Percentiles rank a stretch among this genome's conserved stretches.
Conservation (phyloP, 2,888 invertebrate species). For the Salpingus planirostris region DNA sequence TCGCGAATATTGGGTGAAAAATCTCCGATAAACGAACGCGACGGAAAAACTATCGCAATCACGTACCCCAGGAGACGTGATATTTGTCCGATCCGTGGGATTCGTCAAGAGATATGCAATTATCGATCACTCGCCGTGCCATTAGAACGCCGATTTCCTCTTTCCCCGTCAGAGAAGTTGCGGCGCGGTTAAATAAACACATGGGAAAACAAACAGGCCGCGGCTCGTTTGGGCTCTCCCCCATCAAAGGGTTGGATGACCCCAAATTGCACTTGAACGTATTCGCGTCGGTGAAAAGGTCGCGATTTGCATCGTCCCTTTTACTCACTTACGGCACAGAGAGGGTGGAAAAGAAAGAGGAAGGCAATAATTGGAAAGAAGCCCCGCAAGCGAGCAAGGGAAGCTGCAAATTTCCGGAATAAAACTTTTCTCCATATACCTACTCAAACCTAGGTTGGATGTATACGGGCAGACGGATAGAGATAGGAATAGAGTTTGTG, state of each 20-base stretch:
- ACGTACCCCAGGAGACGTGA: slow-evolving; percentile 16
- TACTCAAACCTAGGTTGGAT: no score
- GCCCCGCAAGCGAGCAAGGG: slow-evolving; percentile 19
- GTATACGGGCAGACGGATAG: no score
- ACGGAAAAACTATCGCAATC: slow-evolving; percentile 5
- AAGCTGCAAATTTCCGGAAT: slow-evolving; percentile 33
- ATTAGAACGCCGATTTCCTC: slow-evolving; percentile 18
- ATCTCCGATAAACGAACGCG: no score
- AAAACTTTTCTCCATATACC: slow-evolving; percentile 18
- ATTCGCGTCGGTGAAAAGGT: no score
- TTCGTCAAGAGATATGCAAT: slow-evolving; percentile 23
- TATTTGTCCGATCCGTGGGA: slow-evolving; percentile 18
- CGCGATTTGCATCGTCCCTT: slow-evolving; percentile 27
- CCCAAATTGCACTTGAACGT: no score
- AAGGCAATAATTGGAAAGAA: slow-evolving; percentile 31
- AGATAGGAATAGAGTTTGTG: no score
- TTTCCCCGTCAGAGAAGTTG: slow-evolving; percentile 7
- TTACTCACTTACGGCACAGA: no score
- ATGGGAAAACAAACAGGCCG: slow-evolving; percentile 12
- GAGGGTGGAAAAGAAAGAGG: no score
- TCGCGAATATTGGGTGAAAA: no score
- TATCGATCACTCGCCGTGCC: slow-evolving; percentile 24
- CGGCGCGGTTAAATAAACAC: no score
- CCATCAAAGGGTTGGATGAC: no score
- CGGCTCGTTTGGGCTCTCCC: slow-evolving; percentile 12